Percentiles rank a stretch among this genome's conserved stretches.
These are phyloP conservation scores for Pogonomyrmex californicus DNA, from an alignment of 1,140 invertebrate genomes.

Conservation along the genomic window DNA sequence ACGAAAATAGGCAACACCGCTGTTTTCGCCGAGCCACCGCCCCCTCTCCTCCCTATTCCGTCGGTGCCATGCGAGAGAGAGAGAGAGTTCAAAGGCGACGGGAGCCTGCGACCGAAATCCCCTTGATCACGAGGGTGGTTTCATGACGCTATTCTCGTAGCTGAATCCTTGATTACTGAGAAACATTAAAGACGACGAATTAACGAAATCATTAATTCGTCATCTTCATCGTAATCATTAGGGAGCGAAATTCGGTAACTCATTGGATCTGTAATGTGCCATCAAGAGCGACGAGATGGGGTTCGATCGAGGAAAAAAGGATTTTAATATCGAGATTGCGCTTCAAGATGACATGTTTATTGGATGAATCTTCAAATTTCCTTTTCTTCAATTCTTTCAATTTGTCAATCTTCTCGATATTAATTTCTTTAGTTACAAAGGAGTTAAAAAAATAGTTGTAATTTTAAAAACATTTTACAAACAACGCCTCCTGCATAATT, in stretches of 20 bases:
- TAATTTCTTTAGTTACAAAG: neutral
- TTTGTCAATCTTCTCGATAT: neutral
- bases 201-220: neutral
- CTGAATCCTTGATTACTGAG: neutral
- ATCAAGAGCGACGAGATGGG: too few relatives aligned
- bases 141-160: conserved; percentile 5
- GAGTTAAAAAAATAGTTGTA: neutral
- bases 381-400: neutral
- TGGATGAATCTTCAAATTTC: too few relatives aligned
- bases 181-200: neutral
- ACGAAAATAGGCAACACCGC: conserved; percentile 81
- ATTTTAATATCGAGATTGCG: conserved; percentile 12
- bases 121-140: conserved; percentile 5
- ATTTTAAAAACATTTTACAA: neutral
- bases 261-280: conserved; percentile 11
- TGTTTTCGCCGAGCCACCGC: conserved; percentile 67
- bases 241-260: neutral
- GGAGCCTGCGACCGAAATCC: conserved; percentile 2
- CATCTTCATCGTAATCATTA: neutral
- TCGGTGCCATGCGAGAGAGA: neutral
- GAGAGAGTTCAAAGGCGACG: conserved; percentile 45
- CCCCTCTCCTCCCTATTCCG: conserved; percentile 5
- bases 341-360: neutral
- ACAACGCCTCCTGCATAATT: neutral
- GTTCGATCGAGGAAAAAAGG: neutral